A percentile compares a stretch with the other conserved stretches of the same genome.
These are phyloP conservation scores for Rhyacophila evoluta DNA, from an alignment of 2,888 invertebrate species.

Conservation along the genomic window DNA sequence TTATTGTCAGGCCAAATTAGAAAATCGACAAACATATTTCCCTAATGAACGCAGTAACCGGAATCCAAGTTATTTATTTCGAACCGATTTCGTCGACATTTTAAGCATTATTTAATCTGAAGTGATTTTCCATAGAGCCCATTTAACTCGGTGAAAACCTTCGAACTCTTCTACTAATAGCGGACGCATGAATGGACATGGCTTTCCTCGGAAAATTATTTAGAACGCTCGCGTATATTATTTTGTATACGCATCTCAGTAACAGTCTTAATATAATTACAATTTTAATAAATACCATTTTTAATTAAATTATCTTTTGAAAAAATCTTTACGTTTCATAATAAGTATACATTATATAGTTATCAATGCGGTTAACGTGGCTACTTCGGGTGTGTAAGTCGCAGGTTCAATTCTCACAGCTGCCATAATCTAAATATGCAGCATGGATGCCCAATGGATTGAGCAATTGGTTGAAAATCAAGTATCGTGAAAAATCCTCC, in stretches of 20 bases:
- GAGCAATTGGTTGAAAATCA: too few relatives aligned
- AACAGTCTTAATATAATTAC: too few relatives aligned
- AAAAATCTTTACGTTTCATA: too few relatives aligned
- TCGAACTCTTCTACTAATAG: constrained; percentile 25
- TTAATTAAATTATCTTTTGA: too few relatives aligned
- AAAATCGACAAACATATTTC: background rate
- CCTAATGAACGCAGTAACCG: constrained; percentile 28
- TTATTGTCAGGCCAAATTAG: background rate
- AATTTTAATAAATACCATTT: too few relatives aligned
- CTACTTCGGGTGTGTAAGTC: too few relatives aligned
- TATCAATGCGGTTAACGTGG: too few relatives aligned
- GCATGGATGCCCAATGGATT: too few relatives aligned
- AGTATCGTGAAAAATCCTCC: too few relatives aligned
- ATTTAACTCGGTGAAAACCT: constrained; percentile 28
- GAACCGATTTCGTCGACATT: constrained; percentile 29
- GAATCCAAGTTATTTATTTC: constrained; percentile 29
- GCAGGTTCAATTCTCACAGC: too few relatives aligned
- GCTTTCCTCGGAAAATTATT: constrained; percentile 40
- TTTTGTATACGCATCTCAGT: background rate
- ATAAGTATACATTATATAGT: too few relatives aligned
- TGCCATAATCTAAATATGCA: too few relatives aligned
- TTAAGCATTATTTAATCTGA: constrained; percentile 33
- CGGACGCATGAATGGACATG: constrained; percentile 30
- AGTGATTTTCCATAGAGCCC: constrained; percentile 38
- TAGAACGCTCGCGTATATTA: background rate